A percentile compares a stretch with the other conserved stretches of the same genome.
These are phyloP conservation scores for Tiphia femorata DNA, from an alignment of 2,888 invertebrate species.

Conservation along the genomic window DNA sequence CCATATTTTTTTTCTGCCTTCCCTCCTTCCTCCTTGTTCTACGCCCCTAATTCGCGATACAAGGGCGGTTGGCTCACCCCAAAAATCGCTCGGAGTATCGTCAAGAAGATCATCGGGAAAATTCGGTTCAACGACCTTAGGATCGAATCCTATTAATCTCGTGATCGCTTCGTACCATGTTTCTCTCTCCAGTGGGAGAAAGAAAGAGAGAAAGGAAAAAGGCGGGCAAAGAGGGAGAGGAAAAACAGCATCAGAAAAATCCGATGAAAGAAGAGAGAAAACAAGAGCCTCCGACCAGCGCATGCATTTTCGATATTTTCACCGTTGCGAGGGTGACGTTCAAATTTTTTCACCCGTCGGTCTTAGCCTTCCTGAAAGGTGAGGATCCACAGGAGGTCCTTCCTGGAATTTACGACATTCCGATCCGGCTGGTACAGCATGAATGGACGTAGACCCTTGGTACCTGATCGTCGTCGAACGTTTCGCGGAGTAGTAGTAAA, in stretches of 20 bases:
- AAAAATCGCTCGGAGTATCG: background rate
- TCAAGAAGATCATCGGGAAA: too few relatives aligned
- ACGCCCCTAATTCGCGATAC: conserved; percentile 25
- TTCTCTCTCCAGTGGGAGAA: conserved; percentile 21
- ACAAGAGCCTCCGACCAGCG: conserved; percentile 20
- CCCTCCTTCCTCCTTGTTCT: conserved; percentile 18
- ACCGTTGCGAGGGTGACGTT: conserved; percentile 20
- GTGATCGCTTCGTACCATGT: conserved; percentile 34
- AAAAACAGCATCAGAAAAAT: too few relatives aligned
- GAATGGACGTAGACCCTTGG: conserved; percentile 45
- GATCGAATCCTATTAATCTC: too few relatives aligned
- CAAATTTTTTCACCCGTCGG: conserved; percentile 18
- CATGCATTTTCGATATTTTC: conserved; percentile 49
- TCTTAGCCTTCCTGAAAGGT: conserved; percentile 8
- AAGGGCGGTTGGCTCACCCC: background rate
- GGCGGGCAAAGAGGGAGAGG: conserved; percentile 4
- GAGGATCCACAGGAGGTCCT: conserved; percentile 33
- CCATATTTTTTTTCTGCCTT: conserved; percentile 11
- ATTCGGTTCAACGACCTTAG: too few relatives aligned
- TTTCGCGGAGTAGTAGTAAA: too few relatives aligned
- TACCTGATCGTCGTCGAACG: conserved; percentile 21
- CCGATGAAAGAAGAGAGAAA: too few relatives aligned
- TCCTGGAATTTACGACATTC: conserved; percentile 55
- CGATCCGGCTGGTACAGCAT: conserved; percentile 42
- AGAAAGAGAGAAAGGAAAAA: conserved; percentile 6